Evolutionary conservation across 2,888 invertebrate genomes (phyloP).

Genomic region (Athripsodes cinereus): DNA sequence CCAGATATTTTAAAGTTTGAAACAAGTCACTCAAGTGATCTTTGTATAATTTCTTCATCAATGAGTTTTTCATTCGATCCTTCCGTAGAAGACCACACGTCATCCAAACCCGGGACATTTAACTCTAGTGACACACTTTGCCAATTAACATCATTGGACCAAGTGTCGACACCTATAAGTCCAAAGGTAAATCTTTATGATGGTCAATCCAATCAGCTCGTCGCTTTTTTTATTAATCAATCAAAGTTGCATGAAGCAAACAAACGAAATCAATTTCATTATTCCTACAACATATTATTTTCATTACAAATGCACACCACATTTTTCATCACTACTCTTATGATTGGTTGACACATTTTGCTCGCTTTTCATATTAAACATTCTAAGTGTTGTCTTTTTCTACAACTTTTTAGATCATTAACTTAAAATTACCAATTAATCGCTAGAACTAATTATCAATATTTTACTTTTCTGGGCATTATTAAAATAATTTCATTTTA

Average conservation of each 20-base stretch:
- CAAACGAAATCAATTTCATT: not conserved
- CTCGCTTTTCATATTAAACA: no score
- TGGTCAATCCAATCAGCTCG: not conserved
- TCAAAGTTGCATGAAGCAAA: not conserved
- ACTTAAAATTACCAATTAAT: no score
- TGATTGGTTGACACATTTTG: no score
- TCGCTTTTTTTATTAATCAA: not conserved
- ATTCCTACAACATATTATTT: not conserved
- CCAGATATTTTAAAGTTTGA: constrained; percentile 31
- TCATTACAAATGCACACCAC: not conserved
- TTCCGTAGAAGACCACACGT: constrained; percentile 43
- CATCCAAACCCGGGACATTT: constrained; percentile 44
- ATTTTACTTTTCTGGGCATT: no score
- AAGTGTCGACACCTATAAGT: constrained; percentile 50
- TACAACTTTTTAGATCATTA: no score
- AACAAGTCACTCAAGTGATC: constrained; percentile 48
- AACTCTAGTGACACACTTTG: constrained; percentile 51
- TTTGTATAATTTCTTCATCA: constrained; percentile 48
- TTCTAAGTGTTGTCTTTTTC: no score
- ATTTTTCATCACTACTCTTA: no score
- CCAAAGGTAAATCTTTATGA: constrained; percentile 37
- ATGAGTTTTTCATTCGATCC: constrained; percentile 50
- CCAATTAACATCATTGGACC: constrained; percentile 49
- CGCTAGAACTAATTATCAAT: no score
- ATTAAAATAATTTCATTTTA: no score